A percentile compares a stretch with the other conserved stretches of the same genome.
These are phyloP conservation scores for Gallirallus australis DNA, from an alignment of 2,797 vertebrate species.

Conservation along the genomic window DNA sequence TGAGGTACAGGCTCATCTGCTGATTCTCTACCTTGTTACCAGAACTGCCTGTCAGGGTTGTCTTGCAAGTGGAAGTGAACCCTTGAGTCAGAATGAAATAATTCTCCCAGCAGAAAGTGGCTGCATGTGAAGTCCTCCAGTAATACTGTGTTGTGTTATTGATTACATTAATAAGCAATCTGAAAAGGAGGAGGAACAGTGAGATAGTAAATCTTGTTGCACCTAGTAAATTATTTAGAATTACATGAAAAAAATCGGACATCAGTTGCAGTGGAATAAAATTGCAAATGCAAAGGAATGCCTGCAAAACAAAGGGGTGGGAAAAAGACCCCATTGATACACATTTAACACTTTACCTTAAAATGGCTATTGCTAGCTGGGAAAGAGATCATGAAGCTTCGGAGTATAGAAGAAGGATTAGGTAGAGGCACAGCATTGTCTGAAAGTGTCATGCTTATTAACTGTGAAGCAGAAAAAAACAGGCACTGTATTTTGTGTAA, in stretches of 20 bases:
- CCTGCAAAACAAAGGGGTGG: background rate
- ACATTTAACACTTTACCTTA: background rate
- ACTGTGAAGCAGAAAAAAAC: background rate
- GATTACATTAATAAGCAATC: conserved; percentile 18
- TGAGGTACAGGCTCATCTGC: background rate
- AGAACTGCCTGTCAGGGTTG: background rate
- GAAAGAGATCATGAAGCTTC: background rate
- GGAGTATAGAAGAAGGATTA: background rate
- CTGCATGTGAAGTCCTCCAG: background rate
- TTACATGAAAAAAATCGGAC: background rate
- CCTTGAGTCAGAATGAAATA: background rate
- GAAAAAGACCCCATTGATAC: background rate
- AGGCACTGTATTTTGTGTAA: background rate
- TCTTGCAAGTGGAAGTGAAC: background rate
- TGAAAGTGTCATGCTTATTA: background rate
- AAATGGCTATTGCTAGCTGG: background rate
- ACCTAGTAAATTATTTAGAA: background rate
- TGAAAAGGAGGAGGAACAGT: background rate
- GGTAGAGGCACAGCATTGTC: background rate
- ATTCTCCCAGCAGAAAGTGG: background rate
- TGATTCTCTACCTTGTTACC: background rate
- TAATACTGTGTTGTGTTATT: background rate
- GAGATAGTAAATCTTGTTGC: background rate
- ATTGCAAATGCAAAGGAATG: background rate
- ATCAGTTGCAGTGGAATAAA: background rate